A percentile compares a stretch with the other conserved stretches of the same genome.
Conservation (phyloP, 2,113 vertebrate genomes). For the Noturus placidus region DNA sequence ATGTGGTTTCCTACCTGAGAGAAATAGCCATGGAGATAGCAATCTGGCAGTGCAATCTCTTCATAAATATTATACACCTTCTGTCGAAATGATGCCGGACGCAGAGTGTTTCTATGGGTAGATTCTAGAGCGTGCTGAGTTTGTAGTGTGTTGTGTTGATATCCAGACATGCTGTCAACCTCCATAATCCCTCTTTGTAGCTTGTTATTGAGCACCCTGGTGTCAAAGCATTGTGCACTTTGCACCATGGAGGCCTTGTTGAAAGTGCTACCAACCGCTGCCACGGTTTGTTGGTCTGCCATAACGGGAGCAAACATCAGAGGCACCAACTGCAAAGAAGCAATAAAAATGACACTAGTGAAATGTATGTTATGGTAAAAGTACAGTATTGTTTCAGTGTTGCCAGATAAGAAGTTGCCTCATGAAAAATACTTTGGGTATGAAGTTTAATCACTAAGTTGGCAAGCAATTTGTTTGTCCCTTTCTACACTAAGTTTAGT, state of each 20-base stretch:
- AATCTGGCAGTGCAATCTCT: slow-evolving; percentile 61
- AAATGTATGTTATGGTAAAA: background rate
- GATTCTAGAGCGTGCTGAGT: background rate
- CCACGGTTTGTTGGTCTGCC: background rate
- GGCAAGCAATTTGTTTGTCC: background rate
- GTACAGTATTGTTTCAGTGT: background rate
- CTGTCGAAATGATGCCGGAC: slow-evolving; percentile 11
- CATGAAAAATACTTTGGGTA: background rate
- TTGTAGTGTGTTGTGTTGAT: slow-evolving; percentile 2
- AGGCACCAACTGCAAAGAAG: slow-evolving; percentile 59
- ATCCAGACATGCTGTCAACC: slow-evolving; percentile 30
- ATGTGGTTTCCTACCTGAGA: slow-evolving; percentile 61
- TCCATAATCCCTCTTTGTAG: slow-evolving; percentile 25
- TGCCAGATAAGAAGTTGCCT: background rate
- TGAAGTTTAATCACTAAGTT: background rate
- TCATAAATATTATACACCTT: slow-evolving; percentile 45
- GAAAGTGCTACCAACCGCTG: background rate
- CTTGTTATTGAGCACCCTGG: slow-evolving; percentile 24
- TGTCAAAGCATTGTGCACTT: background rate
- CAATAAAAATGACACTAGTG: background rate
- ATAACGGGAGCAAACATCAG: slow-evolving; percentile 49
- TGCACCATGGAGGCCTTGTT: background rate
- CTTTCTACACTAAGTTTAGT: background rate
- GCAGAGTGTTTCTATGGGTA: background rate
- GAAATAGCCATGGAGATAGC: slow-evolving; percentile 66